Conservation (phyloP, 2,797 vertebrate genomes). For the Tiaroga cobitis region DNA sequence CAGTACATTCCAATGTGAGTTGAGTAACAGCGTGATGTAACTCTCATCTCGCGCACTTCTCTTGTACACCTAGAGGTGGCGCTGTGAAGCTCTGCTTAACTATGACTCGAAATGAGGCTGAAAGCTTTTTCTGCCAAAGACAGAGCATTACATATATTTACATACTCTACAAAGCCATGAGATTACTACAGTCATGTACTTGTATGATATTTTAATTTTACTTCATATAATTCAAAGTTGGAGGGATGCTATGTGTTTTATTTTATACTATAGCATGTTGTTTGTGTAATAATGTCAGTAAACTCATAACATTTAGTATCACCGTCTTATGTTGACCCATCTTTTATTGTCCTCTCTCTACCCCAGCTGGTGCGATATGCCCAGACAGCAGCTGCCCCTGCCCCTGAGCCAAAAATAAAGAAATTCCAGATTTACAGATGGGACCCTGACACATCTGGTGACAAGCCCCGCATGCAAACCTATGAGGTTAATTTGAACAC, state of each 20-base stretch:
- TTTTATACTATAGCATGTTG: slow-evolving; percentile 67
- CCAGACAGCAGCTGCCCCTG: slow-evolving; percentile 67
- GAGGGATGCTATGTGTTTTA: neutral
- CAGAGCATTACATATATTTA: neutral
- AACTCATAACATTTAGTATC: neutral
- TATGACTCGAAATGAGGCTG: neutral
- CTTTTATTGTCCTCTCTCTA: neutral
- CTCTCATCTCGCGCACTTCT: neutral
- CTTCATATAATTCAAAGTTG: neutral
- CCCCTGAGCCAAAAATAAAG: slow-evolving; percentile 81
- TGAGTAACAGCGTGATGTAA: slow-evolving; percentile 7
- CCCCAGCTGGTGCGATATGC: slow-evolving; percentile 71
- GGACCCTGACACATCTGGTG: slow-evolving; percentile 92
- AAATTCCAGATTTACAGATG: slow-evolving; percentile 95
- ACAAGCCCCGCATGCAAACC: slow-evolving; percentile 94
- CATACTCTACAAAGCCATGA: neutral
- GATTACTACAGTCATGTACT: neutral
- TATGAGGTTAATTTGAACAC: slow-evolving; percentile 90
- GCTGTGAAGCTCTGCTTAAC: neutral
- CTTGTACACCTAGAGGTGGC: neutral
- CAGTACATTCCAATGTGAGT: neutral
- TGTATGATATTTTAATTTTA: neutral
- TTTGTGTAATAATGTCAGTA: neutral
- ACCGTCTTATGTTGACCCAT: neutral
- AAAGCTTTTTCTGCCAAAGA: neutral